Evolutionary conservation across 2,888 invertebrate genomes (phyloP).

Genomic region (Zygogramma bicolorata): DNA sequence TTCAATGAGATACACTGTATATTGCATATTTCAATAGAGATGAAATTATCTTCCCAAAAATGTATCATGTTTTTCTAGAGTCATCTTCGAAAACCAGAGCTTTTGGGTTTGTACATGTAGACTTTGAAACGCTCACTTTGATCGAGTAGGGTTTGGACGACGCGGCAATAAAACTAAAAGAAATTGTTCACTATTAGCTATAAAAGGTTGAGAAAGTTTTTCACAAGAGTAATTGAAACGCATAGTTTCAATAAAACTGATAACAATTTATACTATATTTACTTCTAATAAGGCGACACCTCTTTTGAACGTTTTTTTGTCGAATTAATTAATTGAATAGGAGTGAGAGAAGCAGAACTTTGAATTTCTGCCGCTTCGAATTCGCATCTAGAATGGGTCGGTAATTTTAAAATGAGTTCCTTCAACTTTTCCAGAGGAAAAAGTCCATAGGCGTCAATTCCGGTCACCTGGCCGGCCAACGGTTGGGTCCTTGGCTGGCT

Average conservation of each 20-base stretch:
- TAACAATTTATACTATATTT: too few species aligned
- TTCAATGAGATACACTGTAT: background rate
- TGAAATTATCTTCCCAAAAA: background rate
- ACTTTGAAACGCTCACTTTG: too few species aligned
- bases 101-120: background rate
- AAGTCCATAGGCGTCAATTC: background rate
- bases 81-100: background rate
- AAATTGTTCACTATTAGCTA: background rate
- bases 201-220: background rate
- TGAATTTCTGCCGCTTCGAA: background rate
- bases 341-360: conserved; percentile 4
- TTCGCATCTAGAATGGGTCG: background rate
- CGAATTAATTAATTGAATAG: background rate
- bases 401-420: background rate
- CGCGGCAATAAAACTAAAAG: background rate
- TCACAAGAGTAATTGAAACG: background rate
- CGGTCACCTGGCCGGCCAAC: too few species aligned
- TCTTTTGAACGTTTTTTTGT: background rate
- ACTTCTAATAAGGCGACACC: background rate
- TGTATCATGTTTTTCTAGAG: background rate
- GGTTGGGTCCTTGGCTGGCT: too few species aligned
- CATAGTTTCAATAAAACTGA: too few species aligned
- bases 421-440: background rate
- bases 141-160: too few species aligned
- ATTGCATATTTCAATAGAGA: background rate